Conservation (phyloP, 2,113 vertebrate genomes). For the Heptranchias perlo region DNA sequence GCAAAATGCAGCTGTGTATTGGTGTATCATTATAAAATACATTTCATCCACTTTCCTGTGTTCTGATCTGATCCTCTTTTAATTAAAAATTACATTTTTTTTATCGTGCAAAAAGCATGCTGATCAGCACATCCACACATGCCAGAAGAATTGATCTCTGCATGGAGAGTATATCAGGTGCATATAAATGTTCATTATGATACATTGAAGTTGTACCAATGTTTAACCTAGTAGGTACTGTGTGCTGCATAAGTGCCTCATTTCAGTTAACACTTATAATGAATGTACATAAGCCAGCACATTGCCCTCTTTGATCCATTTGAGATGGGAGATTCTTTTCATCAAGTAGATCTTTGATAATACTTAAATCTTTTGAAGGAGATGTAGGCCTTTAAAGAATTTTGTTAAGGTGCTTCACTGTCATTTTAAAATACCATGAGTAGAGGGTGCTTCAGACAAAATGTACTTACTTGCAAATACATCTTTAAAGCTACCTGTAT, state of each 20-base stretch:
- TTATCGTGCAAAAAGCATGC: background rate
- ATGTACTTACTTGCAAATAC: background rate
- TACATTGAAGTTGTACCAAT: background rate
- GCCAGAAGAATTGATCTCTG: background rate
- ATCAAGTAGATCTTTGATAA: background rate
- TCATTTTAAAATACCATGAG: background rate
- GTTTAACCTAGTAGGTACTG: background rate
- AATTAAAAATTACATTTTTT: background rate
- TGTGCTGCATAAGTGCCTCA: background rate
- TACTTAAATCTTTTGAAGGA: background rate
- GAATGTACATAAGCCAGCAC: conserved; percentile 18
- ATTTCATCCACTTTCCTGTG: background rate
- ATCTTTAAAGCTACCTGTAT: background rate
- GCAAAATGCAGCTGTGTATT: background rate
- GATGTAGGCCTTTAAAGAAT: background rate
- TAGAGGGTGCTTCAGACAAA: background rate
- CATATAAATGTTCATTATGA: background rate
- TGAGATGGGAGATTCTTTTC: background rate
- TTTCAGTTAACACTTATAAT: conserved; percentile 10
- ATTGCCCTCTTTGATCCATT: background rate
- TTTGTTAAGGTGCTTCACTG: background rate
- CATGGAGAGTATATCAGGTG: too few relatives aligned
- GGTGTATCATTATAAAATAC: background rate
- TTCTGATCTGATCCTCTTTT: background rate
- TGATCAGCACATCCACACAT: background rate